Conservation (phyloP, 2,113 vertebrate genomes). For the Pavo muticus region DNA sequence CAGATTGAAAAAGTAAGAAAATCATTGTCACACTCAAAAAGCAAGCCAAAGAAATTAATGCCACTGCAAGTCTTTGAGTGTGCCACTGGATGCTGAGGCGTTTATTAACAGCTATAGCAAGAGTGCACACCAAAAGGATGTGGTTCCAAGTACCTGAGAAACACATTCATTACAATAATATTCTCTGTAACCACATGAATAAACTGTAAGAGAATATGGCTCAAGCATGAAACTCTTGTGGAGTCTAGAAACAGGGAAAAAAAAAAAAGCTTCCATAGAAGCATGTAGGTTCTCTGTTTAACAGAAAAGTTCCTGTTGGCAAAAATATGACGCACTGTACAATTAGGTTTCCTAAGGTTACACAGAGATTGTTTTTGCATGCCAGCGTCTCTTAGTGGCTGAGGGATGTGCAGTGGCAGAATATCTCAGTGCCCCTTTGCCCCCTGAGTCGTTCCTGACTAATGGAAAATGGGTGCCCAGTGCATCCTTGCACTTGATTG, state of each 20-base stretch:
- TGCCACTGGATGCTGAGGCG: neutral
- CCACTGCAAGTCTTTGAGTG: neutral
- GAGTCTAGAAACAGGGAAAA: neutral
- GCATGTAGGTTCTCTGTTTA: neutral
- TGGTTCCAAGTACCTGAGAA: neutral
- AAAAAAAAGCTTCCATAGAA: neutral
- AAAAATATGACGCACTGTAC: neutral
- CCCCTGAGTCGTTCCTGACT: neutral
- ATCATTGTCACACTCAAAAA: conserved; percentile 7
- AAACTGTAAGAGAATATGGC: neutral
- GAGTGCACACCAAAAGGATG: neutral
- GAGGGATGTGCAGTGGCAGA: neutral
- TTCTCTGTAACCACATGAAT: conserved; percentile 22
- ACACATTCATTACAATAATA: neutral
- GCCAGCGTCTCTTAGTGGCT: neutral
- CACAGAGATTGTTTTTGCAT: neutral
- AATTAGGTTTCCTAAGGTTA: neutral
- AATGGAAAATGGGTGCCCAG: neutral
- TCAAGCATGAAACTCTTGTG: neutral
- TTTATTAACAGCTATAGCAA: neutral
- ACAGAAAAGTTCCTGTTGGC: neutral
- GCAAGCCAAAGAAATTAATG: conserved; percentile 9
- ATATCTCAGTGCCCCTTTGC: accelerated
- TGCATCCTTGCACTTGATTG: accelerated
- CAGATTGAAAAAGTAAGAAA: conserved; percentile 18